Base-by-base conservation (phyloP, 2,888 invertebrate genomes). In the Melanargia galathea region DNA sequence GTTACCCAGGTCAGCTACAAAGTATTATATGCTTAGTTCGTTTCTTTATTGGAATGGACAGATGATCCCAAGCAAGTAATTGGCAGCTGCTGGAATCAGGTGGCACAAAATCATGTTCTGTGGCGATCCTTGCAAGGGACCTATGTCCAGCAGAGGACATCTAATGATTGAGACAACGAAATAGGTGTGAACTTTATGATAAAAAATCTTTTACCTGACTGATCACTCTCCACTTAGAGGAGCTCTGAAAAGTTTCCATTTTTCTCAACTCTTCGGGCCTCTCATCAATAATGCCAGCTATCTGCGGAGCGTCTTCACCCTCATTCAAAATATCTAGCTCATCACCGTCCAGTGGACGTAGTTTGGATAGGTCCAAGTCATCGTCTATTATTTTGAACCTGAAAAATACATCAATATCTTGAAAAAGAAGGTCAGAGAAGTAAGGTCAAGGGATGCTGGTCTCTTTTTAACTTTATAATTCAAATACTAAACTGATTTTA, bases 351-450 rank as follows among this genome's bases (percentile, higher is more conserved):
- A 93, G 80, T 0, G 94, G 84, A 35, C 93, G 90, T 30, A 94
- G 87, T 60, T 93, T 92, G 2, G 93, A 92, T 3, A 95, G 71
- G 70, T 95, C 94, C 55, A 95, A 82, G 80, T 97, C 97, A 85
- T 97, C 97, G 78, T 97, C 97, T 64, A 98, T 96, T 66, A 98
- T 95, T 88, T 94, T 95, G 0, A 97, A 93, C 63, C 96, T 96
- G 81, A 24, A 90, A 26, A n/a, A 8, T 6, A 10, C 1, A 51
- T 16, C 2, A 30, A 2, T 30, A 30, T 30, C 8, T 30, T 2
- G 0, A 30, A 30, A n/a, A n/a, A n/a, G n/a, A n/a, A n/a, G n/a
- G n/a, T n/a, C n/a, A n/a, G n/a, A n/a, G n/a, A n/a, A n/a, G n/a
- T n/a, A n/a, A n/a, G n/a, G n/a, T n/a, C n/a, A n/a, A n/a, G n/a